Evolutionary conservation across 2,797 vertebrate genomes (phyloP), one percentile per base, ranked within the genome.

Genomic region (Sphenodon punctatus): DNA sequence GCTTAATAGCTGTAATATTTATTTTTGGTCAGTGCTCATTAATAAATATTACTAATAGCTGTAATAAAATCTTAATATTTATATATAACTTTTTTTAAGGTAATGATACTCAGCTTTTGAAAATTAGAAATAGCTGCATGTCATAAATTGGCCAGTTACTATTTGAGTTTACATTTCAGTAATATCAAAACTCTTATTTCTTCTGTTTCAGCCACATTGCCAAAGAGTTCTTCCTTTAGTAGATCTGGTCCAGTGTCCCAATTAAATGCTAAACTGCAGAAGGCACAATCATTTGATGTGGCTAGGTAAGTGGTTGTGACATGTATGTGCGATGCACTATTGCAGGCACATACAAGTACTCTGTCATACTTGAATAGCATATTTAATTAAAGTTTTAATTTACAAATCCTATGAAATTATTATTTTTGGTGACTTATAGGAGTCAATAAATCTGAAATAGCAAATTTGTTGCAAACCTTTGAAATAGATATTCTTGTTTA

Each of bases 161-260:
- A 60, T 58, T 70, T 25, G 27, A 15, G 15, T 51, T 43, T 25
- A n/a, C 51, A 53, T 32, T 80, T 51, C 22, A 53, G 8, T 42
- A n/a, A 78, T 34, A 13, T 59, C 34, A 66, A 71, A 68, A 56
- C 34, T 13, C 73, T 58, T 81, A 51, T 75, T 82, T 89, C 8
- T 65, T 38, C 80, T 61, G 64, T 93, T 97, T 96, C 95, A 94
- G 94, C 97, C 88, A 94, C 97, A n/a, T 96, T 97, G 96, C 98
- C 97, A 97, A 98, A 98, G 96, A 96, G 97, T 80, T 94, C 97
- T 90, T 98, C 98, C 10, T 98, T 99, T 88, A 97, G 96, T 94
- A 97, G 98, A 63, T 97, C 98, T 80, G 97, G 97, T 81, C 92
- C 94, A 72, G 95, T 94, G 60, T 91, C 94, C 6, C 96, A 97